These are phyloP conservation scores for Bambusicola thoracicus DNA, from an alignment of 2,113 vertebrate species.

Conservation along the genomic window DNA sequence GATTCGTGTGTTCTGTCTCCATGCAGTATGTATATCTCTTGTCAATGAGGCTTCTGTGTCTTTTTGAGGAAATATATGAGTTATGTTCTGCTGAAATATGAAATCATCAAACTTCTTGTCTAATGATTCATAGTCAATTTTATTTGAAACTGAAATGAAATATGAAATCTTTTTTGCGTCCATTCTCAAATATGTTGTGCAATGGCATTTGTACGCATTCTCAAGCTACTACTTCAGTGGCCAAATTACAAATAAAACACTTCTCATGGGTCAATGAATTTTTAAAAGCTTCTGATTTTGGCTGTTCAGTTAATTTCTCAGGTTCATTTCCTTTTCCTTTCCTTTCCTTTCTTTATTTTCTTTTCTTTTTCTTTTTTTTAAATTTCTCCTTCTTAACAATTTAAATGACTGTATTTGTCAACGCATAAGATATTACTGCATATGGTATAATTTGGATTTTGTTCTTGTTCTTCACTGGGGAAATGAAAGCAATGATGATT, in stretches of 20 bases:
- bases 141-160: background rate
- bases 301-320: background rate
- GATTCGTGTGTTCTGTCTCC: background rate
- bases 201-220: background rate
- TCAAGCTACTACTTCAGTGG: background rate
- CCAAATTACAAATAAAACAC: background rate
- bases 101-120: background rate
- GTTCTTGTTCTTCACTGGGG: background rate
- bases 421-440: background rate
- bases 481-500: background rate
- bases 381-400: background rate
- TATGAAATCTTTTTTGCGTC: background rate
- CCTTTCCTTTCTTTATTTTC: background rate
- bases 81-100: background rate
- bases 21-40: background rate
- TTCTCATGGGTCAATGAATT: background rate
- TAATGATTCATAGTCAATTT: slow-evolving; percentile 11
- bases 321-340: background rate
- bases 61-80: background rate
- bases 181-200: background rate
- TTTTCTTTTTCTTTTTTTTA: too few relatives aligned
- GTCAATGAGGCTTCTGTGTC: background rate
- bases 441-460: background rate
- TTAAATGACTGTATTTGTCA: background rate
- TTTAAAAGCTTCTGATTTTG: background rate